phyloP scores from a whole-genome alignment of 2,888 invertebrate genomes.

The Tetanocera ferruginea region DNA sequence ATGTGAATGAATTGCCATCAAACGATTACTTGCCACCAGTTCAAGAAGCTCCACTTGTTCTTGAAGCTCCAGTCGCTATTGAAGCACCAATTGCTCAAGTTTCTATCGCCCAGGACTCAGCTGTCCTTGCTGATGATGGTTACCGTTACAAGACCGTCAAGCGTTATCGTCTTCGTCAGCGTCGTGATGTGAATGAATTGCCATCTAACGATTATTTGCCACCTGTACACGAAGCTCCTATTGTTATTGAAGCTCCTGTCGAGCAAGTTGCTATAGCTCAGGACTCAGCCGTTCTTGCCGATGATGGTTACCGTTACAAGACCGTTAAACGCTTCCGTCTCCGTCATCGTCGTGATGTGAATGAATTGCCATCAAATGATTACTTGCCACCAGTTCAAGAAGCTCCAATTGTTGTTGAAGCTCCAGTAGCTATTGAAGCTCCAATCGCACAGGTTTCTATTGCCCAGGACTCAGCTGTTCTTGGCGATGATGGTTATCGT shows the following conservation, averaged over 20 bases:
- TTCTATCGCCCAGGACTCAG: constrained; percentile 24
- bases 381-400: constrained; percentile 44
- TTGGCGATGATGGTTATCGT: constrained; percentile 48
- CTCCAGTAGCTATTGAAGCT: constrained; percentile 32
- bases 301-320: constrained; percentile 49
- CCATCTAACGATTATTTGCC: constrained; percentile 51
- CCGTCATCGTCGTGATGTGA: constrained; percentile 47
- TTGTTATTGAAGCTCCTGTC: constrained; percentile 40
- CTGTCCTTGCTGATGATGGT: constrained; percentile 40
- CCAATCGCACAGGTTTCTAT: constrained; percentile 2
- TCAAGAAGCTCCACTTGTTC: constrained; percentile 38
- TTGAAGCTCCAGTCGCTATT: constrained; percentile 33
- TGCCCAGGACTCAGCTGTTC: constrained; percentile 42
- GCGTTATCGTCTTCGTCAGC: constrained; percentile 42
- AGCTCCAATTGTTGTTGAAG: constrained; percentile 36
- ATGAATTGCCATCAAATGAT: constrained; percentile 44
- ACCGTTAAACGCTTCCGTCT: constrained; percentile 45
- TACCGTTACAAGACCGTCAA: constrained; percentile 45
- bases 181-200: constrained; percentile 49
- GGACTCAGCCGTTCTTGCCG: constrained; percentile 41
- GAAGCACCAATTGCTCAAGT: constrained; percentile 18
- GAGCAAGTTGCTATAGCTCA: constrained; percentile 14
- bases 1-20: constrained; percentile 44
- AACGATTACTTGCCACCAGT: constrained; percentile 44
- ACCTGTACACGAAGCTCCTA: constrained; percentile 41